Conservation (phyloP, 2,888 invertebrate genomes). For the Pediacus dermestoides region DNA sequence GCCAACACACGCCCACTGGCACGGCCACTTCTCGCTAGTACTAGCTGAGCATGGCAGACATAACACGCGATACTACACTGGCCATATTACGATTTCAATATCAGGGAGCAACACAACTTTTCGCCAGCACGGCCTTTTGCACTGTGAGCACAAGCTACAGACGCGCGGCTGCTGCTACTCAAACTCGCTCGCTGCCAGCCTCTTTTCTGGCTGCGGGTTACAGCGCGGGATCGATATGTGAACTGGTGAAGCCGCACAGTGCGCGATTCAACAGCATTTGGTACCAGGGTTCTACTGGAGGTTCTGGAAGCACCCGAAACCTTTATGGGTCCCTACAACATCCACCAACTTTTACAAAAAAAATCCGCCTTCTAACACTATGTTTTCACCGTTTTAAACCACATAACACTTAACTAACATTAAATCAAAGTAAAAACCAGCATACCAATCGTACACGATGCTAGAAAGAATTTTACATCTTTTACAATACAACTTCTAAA, state of each 20-base stretch:
- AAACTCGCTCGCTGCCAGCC: slow-evolving; percentile 8
- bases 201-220: slow-evolving; percentile 9
- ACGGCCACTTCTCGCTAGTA: slow-evolving; percentile 33
- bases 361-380: too few species aligned
- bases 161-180: slow-evolving; percentile 5
- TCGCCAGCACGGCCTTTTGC: slow-evolving; percentile 17
- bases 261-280: too few species aligned
- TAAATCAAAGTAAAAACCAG: too few species aligned
- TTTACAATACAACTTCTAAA: too few species aligned
- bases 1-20: slow-evolving; percentile 30
- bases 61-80: slow-evolving; percentile 40
- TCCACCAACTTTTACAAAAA: too few species aligned
- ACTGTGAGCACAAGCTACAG: slow-evolving; percentile 3
- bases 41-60: slow-evolving; percentile 43
- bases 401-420: too few species aligned
- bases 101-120: slow-evolving; percentile 21
- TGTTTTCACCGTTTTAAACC: too few species aligned
- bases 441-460: too few species aligned
- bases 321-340: too few species aligned
- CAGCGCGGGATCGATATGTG: neutral
- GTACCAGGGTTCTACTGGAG: too few species aligned
- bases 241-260: slow-evolving; percentile 7
- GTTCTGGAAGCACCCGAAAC: too few species aligned
- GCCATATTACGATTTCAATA: slow-evolving; percentile 37
- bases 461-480: too few species aligned